Evolutionary conservation across 2,113 vertebrate species (phyloP).

Genomic region (Carlito syrichta): DNA sequence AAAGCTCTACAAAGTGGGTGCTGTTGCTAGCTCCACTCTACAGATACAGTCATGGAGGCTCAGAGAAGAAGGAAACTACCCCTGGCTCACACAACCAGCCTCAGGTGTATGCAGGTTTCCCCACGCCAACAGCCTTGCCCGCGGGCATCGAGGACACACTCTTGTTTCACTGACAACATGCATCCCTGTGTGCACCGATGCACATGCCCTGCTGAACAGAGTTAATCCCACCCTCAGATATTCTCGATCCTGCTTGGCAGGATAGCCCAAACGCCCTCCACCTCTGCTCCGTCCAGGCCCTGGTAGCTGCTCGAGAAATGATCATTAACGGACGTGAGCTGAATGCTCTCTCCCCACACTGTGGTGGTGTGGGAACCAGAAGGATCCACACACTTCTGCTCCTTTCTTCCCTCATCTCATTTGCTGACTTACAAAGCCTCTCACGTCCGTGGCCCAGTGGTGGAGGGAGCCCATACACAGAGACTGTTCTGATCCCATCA

Average conservation of each 20-base stretch:
- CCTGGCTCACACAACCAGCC: background rate
- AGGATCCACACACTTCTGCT: background rate
- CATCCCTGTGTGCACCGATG: accelerated
- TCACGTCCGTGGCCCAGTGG: background rate
- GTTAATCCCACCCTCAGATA: background rate
- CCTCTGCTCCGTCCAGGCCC: background rate
- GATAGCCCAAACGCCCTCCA: background rate
- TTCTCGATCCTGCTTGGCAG: background rate
- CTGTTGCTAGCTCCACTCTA: background rate
- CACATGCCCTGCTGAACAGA: background rate
- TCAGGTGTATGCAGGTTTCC: accelerated
- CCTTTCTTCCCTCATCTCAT: background rate
- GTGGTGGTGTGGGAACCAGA: background rate
- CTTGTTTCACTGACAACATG: background rate
- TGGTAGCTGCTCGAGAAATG: background rate
- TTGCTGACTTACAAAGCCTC: background rate
- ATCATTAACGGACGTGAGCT: no score
- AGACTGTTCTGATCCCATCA: constrained; percentile 35
- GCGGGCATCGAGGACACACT: background rate
- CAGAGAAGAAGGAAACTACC: no score
- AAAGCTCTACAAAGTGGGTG: background rate
- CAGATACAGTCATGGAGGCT: background rate
- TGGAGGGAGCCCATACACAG: constrained; percentile 14
- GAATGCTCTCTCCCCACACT: accelerated
- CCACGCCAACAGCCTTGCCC: no score